Evolutionary conservation across 2,113 vertebrate genomes (phyloP).

Genomic region (zebrafish (Danio rerio)): DNA sequence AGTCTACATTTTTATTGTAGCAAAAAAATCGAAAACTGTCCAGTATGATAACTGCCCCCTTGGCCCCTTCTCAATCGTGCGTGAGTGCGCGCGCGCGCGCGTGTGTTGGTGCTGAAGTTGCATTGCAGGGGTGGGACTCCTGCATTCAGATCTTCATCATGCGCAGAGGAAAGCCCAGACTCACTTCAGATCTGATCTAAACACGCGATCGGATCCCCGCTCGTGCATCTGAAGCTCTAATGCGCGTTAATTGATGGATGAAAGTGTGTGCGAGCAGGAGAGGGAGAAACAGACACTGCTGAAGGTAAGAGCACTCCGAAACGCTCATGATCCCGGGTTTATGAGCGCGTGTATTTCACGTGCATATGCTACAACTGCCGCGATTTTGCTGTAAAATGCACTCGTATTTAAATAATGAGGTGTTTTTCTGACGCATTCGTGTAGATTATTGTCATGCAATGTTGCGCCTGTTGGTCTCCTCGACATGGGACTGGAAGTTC

Average conservation of each 20-base stretch:
- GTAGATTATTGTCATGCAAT: neutral
- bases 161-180: conserved; percentile 36
- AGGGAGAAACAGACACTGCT: conserved; percentile 75
- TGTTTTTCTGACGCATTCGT: neutral
- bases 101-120: conserved; percentile 70
- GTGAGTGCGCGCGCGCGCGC: conserved; percentile 34
- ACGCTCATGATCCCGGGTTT: neutral
- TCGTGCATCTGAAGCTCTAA: neutral
- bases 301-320: conserved; percentile 69
- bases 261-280: conserved; percentile 67
- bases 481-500: neutral
- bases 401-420: neutral
- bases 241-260: conserved; percentile 72
- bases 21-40: too few species aligned
- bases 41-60: too few species aligned
- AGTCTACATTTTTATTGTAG: too few species aligned
- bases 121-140: conserved; percentile 79
- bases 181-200: conserved; percentile 18
- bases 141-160: conserved; percentile 65
- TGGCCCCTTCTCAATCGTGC: too few species aligned
- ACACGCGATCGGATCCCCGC: neutral
- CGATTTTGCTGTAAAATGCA: neutral
- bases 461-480: neutral
- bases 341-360: neutral
- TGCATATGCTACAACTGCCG: neutral